Base-by-base conservation (phyloP, 2,113 vertebrate species). In the Nipponia nippon region DNA sequence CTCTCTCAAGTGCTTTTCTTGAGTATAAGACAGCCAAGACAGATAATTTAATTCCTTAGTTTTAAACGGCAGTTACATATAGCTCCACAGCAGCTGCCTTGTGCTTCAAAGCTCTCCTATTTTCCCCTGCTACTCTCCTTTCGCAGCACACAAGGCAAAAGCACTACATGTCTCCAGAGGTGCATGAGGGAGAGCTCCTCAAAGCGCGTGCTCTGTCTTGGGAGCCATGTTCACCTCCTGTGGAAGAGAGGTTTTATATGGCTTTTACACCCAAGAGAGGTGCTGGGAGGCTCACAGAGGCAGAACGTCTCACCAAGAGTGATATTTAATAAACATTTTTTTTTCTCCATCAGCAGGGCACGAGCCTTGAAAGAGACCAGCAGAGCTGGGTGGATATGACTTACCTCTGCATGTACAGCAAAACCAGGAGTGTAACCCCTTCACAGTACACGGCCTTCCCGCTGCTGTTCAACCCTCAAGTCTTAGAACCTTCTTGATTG, bases 171-270 rank as follows among this genome's bases (percentile, higher is more conserved):
- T 12, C 32, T 49, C 47, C 59, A 30, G 30, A 22, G 71, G 26
- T 3, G 20, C 52, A 2, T 0, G 6, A 47, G 53, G 29, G 13
- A 22, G 18, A 27, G 50, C 29, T 42, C 29, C 59, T 36, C 52
- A 6, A 34, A 30, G 69, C 4, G 0, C 0, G 2, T 0, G 17
- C 25, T 25, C 49, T 7, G 7, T 15, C 50, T 5, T n/a, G 4
- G 66, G 44, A 42, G 7, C 6, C 6, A 13, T 0, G 0, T 5
- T 40, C 36, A 6, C 36, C 26, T 32, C 34, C 42, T 2, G 17
- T 2, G 16, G 20, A 5, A 73, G 15, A 34, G 32, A 38, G 49
- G 34, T n/a, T 42, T 29, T 23, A 25, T 1, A 2, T 1, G 36
- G 50, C 23, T 38, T n/a, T n/a, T 6, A 29, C n/a, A 34, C 30